phyloP scores from a whole-genome alignment of 92 coral and sea anemone species.

The Bergia sp. region DNA sequence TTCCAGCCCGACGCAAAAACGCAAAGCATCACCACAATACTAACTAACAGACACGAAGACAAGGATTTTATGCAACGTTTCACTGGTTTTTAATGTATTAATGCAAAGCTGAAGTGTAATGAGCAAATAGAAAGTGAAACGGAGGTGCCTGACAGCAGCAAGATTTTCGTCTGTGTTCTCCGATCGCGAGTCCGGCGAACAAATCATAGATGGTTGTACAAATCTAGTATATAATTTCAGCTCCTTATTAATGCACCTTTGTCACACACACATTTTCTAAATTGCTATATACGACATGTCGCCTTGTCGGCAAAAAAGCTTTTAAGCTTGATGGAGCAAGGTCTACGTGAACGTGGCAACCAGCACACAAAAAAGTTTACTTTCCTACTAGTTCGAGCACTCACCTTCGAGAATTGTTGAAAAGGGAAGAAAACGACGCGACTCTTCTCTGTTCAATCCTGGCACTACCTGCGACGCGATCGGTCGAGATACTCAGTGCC shows the following conservation, averaged over 20 bases:
- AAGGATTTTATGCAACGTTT: not conserved
- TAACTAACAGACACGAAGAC: not conserved
- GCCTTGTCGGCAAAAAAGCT: conserved; percentile 22
- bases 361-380: conserved; percentile 16
- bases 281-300: conserved; percentile 18
- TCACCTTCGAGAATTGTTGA: conserved; percentile 41
- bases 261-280: not conserved
- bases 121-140: not conserved
- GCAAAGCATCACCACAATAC: not conserved
- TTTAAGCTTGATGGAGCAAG: not conserved
- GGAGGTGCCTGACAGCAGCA: not conserved
- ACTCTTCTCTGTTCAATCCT: conserved; percentile 18
- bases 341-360: conserved; percentile 30
- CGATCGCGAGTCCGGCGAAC: not conserved
- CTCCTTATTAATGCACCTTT: conserved; percentile 22
- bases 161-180: not conserved
- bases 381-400: conserved; percentile 18
- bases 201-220: conserved; percentile 13
- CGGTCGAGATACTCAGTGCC: conserved; percentile 5
- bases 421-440: conserved; percentile 5
- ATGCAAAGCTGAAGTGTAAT: not conserved
- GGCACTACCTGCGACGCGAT: not conserved
- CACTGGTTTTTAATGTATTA: not conserved
- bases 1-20: not conserved
- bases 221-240: not conserved